Conservation (phyloP, 92 coral and sea anemone species). For the Blastomussa wellsi region DNA sequence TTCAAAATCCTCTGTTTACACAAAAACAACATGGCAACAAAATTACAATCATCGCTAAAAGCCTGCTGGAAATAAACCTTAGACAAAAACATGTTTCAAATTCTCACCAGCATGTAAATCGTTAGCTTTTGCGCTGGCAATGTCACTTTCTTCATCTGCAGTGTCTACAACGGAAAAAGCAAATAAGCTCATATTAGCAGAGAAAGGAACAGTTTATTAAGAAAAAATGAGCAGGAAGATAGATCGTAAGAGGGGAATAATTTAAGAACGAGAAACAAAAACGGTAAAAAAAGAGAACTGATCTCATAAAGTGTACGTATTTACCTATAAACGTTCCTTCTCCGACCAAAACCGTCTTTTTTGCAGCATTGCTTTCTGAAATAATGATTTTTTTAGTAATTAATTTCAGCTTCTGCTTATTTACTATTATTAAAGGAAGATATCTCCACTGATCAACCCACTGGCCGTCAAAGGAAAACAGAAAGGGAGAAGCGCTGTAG, state of each 20-base stretch:
- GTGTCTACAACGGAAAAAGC: background rate
- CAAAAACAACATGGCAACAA: background rate
- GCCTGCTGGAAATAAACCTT: background rate
- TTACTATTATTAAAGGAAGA: no score
- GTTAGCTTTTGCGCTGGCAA: slow-evolving; percentile 8
- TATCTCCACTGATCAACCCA: no score
- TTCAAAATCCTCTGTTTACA: slow-evolving; percentile 16
- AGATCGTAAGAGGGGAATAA: background rate
- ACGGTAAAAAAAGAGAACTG: no score
- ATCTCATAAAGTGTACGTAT: no score
- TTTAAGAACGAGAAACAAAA: background rate
- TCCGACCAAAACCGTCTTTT: slow-evolving; percentile 62
- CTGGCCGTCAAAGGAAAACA: no score
- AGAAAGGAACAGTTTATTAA: background rate
- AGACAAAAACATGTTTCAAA: background rate
- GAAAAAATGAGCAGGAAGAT: background rate
- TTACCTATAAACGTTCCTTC: slow-evolving; percentile 57
- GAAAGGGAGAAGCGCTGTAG: no score
- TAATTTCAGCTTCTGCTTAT: background rate
- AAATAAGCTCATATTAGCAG: background rate
- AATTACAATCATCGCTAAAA: background rate
- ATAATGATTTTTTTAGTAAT: background rate
- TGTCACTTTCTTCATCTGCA: slow-evolving; percentile 26
- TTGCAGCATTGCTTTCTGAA: slow-evolving; percentile 31
- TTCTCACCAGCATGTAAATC: slow-evolving; percentile 25